Evolutionary conservation across 1,140 invertebrate genomes (phyloP), one percentile per base, ranked within the genome.

Genomic region (Brachionus angularis): DNA sequence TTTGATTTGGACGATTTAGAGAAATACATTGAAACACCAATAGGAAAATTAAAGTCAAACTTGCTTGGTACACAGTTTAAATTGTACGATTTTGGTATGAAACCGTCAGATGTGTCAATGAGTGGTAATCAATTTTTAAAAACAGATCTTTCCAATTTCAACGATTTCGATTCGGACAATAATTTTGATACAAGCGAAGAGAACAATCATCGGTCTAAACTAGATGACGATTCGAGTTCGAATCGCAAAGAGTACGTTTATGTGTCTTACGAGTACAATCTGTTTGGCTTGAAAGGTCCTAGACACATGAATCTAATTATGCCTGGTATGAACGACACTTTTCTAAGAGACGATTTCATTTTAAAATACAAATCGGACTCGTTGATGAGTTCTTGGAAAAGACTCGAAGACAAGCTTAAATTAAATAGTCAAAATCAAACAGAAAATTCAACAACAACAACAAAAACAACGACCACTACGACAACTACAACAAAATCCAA

Each of bases 251-350:
- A 67, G 16, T 70, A 23, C 29, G 12, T 12, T 16, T 70, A 16
- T 8, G 21, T 52, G 44, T 5, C 18, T 34, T 70, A 70, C 7
- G 46, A 39, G 12, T 50, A 34, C 14, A 70, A 70, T 53, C 27
- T 70, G 8, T 16, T 70, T 12, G 67, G 67, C n/a, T 25, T 70
- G 1, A 70, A 70, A 34, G 67, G 67, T 25, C 67, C 67, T 12
- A 70, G 67, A 52, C 29, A 36, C 4, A 52, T 70, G 46, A 70
- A 21, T 34, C n/a, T 50, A n/a, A 36, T 70, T 3, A 39, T 52
- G 0, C 67, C 67, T 16, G 62, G 62, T 27, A 67, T 67, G 62
- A 33, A 67, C 16, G 42, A 67, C 10, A 50, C 46, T 34, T 50
- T 14, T 31, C 21, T 18, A 10, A 46, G 62, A 46, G 62, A 67